Percentiles rank a stretch among this genome's conserved stretches.
Conservation (phyloP, 2,797 vertebrate species). For the Malacoraja senta region DNA sequence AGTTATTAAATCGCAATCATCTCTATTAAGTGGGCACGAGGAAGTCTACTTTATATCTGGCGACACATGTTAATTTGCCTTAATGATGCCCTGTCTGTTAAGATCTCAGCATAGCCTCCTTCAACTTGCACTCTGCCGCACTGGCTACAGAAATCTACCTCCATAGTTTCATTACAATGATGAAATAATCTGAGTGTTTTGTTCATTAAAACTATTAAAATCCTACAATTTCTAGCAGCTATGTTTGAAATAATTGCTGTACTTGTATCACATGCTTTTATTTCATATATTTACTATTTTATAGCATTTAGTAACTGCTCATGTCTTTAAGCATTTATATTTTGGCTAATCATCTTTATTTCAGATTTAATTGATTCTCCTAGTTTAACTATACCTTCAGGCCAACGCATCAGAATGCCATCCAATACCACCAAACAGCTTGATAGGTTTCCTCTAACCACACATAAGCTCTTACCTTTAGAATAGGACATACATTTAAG, state of each 20-base stretch:
- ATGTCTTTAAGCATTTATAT: background rate
- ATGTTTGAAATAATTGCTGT: background rate
- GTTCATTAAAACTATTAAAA: background rate
- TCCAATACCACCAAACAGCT: background rate
- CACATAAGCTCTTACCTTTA: too few species aligned
- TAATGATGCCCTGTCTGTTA: background rate
- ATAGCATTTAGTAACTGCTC: background rate
- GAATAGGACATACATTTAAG: too few species aligned
- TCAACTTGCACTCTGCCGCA: background rate
- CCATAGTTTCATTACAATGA: background rate
- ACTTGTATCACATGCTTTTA: background rate
- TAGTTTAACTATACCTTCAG: background rate
- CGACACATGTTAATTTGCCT: background rate
- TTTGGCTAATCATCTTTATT: background rate
- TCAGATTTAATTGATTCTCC: background rate
- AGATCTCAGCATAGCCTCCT: background rate
- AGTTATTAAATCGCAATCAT: background rate
- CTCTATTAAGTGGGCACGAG: background rate
- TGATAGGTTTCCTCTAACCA: background rate
- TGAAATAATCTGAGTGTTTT: background rate
- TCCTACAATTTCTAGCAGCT: background rate
- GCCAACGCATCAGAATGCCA: background rate
- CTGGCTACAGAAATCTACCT: too few species aligned
- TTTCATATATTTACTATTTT: background rate
- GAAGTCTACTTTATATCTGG: background rate